phyloP scores from a whole-genome alignment of 2,113 vertebrate species.

The Callithrix jacchus region DNA sequence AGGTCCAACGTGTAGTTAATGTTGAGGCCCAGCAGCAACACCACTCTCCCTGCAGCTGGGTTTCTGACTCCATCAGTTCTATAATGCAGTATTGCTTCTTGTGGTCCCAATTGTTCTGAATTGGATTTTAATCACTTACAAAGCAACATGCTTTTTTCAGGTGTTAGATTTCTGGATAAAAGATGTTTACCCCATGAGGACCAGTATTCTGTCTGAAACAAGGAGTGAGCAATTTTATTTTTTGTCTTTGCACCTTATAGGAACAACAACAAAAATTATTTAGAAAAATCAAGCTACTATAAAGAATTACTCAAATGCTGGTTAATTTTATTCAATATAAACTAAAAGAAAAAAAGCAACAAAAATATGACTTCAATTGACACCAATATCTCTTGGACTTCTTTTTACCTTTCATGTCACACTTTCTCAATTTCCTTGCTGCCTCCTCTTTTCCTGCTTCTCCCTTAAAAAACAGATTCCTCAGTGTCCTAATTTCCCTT shows the following conservation, averaged over 20 bases:
- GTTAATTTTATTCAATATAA: background rate
- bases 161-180: background rate
- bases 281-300: background rate
- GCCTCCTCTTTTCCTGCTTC: background rate
- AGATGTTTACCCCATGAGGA: background rate
- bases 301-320: background rate
- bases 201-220: background rate
- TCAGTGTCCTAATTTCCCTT: background rate
- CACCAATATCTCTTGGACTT: background rate
- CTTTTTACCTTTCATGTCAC: background rate
- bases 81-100: background rate
- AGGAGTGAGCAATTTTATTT: background rate
- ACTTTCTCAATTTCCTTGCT: background rate
- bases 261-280: background rate
- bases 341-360: background rate
- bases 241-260: background rate
- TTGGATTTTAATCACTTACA: background rate
- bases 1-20: background rate
- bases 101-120: background rate
- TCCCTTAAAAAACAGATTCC: background rate
- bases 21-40: background rate
- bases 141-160: background rate
- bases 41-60: accelerated
- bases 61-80: background rate
- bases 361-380: background rate